These are phyloP conservation scores for Clarias magur DNA, from an alignment of 2,113 vertebrate genomes.

Conservation along the genomic window DNA sequence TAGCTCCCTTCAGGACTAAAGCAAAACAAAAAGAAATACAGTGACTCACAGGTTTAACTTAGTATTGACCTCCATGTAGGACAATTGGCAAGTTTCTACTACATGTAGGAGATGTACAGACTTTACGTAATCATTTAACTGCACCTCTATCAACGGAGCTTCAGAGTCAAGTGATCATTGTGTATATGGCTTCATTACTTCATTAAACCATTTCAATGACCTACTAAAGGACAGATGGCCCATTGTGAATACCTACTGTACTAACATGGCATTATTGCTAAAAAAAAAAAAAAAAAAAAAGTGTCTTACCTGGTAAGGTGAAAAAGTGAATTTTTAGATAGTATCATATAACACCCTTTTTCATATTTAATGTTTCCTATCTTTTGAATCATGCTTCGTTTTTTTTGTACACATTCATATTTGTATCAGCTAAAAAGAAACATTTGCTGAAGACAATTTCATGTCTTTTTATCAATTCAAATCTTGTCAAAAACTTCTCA, in stretches of 20 bases:
- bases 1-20: slow-evolving; percentile 95
- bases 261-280: too few species aligned
- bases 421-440: too few species aligned
- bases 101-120: neutral
- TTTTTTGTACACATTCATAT: too few species aligned
- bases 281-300: too few species aligned
- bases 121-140: neutral
- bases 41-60: neutral
- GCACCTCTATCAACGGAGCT: neutral
- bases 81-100: neutral
- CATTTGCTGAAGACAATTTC: too few species aligned
- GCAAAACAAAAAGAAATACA: slow-evolving; percentile 50
- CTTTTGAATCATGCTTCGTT: too few species aligned
- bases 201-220: neutral
- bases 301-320: too few species aligned
- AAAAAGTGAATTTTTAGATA: too few species aligned
- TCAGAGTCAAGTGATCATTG: neutral
- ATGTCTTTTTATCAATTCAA: too few species aligned
- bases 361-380: too few species aligned
- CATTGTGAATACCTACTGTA: neutral
- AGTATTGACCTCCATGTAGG: neutral
- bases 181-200: neutral
- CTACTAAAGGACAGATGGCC: neutral
- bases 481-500: too few species aligned
- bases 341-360: too few species aligned